phyloP scores from a whole-genome alignment of 2,888 invertebrate genomes.

The Andrena dorsata region DNA sequence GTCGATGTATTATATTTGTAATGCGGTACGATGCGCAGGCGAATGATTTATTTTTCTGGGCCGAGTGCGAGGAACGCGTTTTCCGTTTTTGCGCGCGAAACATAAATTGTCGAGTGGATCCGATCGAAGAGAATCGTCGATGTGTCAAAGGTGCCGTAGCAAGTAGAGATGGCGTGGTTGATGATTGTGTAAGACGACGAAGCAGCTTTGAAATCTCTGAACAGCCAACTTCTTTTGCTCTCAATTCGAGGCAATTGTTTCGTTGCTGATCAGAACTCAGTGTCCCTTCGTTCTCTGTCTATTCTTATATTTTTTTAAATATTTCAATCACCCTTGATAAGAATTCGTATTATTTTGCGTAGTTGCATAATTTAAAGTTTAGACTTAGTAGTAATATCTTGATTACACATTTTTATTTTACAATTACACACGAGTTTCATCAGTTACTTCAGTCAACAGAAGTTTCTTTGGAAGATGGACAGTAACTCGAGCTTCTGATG shows the following conservation, averaged over 20 bases:
- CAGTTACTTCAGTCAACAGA: too few relatives aligned
- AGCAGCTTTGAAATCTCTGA: neutral
- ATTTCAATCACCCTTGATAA: neutral
- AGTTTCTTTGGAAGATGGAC: too few relatives aligned
- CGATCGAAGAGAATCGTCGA: neutral
- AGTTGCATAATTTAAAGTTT: neutral
- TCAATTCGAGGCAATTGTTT: neutral
- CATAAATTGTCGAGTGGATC: neutral
- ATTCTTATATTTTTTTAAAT: neutral
- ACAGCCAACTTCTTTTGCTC: neutral
- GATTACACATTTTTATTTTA: too few relatives aligned
- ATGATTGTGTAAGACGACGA: constrained; percentile 23
- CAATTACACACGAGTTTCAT: too few relatives aligned
- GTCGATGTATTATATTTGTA: constrained; percentile 44
- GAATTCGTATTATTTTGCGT: neutral
- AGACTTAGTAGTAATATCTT: too few relatives aligned
- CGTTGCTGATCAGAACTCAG: constrained; percentile 6
- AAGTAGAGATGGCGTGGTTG: neutral
- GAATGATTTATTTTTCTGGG: constrained; percentile 18
- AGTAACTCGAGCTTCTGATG: neutral
- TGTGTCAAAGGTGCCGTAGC: neutral
- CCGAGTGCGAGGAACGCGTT: neutral
- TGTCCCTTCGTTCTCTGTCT: neutral
- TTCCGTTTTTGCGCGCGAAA: neutral
- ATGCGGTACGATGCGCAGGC: constrained; percentile 15